Evolutionary conservation across 2,888 invertebrate species (phyloP).

Genomic region (Drosophila dives): DNA sequence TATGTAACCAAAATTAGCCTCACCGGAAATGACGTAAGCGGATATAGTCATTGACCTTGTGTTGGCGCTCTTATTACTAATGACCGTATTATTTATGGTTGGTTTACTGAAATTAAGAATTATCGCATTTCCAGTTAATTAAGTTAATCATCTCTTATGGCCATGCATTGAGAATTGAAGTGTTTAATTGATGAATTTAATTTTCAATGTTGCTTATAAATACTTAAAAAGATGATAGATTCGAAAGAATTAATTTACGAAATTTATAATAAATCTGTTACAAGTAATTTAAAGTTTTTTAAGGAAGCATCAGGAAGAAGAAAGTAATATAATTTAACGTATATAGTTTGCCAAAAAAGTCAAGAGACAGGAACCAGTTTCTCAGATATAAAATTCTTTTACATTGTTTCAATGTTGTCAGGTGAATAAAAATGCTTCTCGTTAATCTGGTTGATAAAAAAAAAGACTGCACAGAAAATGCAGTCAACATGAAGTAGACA

Average conservation of each 20-base stretch:
- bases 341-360: neutral
- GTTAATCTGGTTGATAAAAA: constrained; percentile 40
- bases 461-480: constrained; percentile 25
- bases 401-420: constrained; percentile 27
- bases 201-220: neutral
- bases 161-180: neutral
- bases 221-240: neutral
- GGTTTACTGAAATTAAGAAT: neutral
- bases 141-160: neutral
- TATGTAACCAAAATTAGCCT: neutral
- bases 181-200: neutral
- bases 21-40: constrained; percentile 1
- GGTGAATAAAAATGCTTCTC: constrained; percentile 26
- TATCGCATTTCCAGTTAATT: neutral
- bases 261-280: neutral
- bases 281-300: neutral
- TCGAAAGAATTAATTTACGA: neutral
- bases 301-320: too few species aligned
- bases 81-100: neutral
- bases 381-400: constrained; percentile 23
- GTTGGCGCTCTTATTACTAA: neutral
- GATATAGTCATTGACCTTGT: neutral
- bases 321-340: neutral
- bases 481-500: constrained; percentile 27
- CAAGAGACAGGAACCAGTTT: neutral